Evolutionary conservation across 2,797 vertebrate genomes (phyloP).

Genomic region (Peromyscus nudipes): DNA sequence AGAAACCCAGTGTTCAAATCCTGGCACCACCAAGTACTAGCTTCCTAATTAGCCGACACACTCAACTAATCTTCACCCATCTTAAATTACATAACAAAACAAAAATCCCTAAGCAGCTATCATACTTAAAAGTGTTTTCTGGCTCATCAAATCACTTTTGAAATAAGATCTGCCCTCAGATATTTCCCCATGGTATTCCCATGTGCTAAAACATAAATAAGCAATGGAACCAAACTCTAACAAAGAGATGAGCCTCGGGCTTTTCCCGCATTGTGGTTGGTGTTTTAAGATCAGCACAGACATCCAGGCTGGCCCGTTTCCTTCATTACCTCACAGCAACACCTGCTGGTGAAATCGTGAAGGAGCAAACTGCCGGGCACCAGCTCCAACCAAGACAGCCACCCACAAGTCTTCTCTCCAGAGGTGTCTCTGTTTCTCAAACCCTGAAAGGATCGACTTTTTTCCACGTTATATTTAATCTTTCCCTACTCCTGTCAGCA

Average conservation of each 20-base stretch:
- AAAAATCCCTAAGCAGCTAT: neutral
- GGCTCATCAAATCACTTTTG: conserved; percentile 24
- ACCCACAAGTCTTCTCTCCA: neutral
- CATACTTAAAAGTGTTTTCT: conserved; percentile 12
- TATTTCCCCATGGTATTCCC: neutral
- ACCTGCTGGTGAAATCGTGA: conserved; percentile 84
- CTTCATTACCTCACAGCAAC: conserved; percentile 82
- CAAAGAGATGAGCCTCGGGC: neutral
- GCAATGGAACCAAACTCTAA: neutral
- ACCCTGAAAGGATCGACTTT: neutral
- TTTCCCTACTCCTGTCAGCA: neutral
- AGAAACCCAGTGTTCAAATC: conserved; percentile 7
- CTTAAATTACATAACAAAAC: conserved; percentile 8
- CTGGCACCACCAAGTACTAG: neutral
- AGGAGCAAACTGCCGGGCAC: conserved; percentile 9
- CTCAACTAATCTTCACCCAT: neutral
- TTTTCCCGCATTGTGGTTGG: neutral
- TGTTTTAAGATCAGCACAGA: neutral
- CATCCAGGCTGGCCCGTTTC: neutral
- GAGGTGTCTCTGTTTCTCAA: neutral
- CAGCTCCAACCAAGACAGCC: neutral
- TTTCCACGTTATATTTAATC: neutral
- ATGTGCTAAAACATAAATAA: conserved; percentile 26
- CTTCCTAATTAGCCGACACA: neutral
- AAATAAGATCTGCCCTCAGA: conserved; percentile 34